phyloP scores from a whole-genome alignment of 2,113 vertebrate genomes.

The Rhinolophus ferrumequinum region DNA sequence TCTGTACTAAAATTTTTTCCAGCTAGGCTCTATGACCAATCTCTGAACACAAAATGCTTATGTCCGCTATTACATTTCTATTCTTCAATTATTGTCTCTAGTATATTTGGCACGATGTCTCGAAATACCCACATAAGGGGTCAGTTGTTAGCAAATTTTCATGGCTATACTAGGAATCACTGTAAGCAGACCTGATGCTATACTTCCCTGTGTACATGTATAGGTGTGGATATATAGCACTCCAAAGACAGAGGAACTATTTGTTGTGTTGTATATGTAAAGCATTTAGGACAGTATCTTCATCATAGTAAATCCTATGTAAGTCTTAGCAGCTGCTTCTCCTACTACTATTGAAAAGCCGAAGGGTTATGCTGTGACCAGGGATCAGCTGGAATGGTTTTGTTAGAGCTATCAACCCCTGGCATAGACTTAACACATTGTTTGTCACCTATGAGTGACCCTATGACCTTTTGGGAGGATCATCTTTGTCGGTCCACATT shows the following conservation, averaged over 20 bases:
- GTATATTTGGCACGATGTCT: background rate
- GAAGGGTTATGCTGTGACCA: background rate
- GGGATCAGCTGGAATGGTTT: background rate
- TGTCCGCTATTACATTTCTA: constrained; percentile 5
- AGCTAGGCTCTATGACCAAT: background rate
- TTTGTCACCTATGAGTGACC: background rate
- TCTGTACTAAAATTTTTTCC: background rate
- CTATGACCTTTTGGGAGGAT: background rate
- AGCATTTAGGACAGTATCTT: background rate
- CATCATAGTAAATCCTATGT: background rate
- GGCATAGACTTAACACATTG: background rate
- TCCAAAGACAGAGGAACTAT: background rate
- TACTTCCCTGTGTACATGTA: background rate
- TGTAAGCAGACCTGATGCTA: background rate
- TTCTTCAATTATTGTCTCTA: background rate
- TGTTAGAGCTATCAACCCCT: background rate
- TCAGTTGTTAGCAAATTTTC: background rate
- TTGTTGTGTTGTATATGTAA: background rate
- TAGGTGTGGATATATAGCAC: background rate
- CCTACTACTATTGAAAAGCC: background rate
- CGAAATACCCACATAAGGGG: background rate
- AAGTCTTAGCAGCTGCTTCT: background rate
- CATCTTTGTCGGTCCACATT: background rate
- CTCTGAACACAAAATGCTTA: constrained; percentile 11
- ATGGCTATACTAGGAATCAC: background rate